Base-by-base conservation (phyloP, 2,888 invertebrate species). In the Spilosoma lubricipeda region DNA sequence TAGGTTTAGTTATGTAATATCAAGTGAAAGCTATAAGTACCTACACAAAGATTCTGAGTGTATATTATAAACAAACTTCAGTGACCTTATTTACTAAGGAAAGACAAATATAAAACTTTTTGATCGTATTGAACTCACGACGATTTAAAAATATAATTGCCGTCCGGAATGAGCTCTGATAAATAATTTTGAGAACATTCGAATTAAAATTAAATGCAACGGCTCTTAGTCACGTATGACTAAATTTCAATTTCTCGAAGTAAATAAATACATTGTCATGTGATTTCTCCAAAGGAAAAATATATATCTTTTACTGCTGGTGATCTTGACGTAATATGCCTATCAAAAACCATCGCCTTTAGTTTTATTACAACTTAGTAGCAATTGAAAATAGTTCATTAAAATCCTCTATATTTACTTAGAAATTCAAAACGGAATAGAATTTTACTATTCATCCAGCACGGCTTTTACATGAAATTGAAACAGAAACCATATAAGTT, bases 381-480 rank as follows among this genome's bases (percentile, higher is more conserved):
- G n/a, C n/a, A n/a, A n/a, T n/a, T n/a, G n/a, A n/a, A n/a, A n/a
- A n/a, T n/a, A n/a, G n/a, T n/a, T n/a, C n/a, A n/a, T n/a, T n/a
- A n/a, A n/a, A n/a, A n/a, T n/a, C 3, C 42, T 30, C 18, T 15
- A 56, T 42, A 5, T 15, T 20, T n/a, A 48, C 59, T 67, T 67
- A 67, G 27, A 56, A 67, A 76, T 75, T 72, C 72, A 20, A 48
- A 59, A 63, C 39, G 36, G 59, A 69, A 72, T 48, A 66, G 66
- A 72, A 76, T 67, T 45, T 33, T 48, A 72, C 68, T 73, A 56
- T 73, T 73, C 56, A 67, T 30, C 42, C 64, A 65, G 42, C 59
- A 33, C 45, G 67, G 67, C 74, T 81, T 81, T 80, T 77, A 76
- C 76, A 81, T 83, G 74, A 76, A 80, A 83, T 83, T 77, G 72